phyloP scores from a whole-genome alignment of 1,140 invertebrate species.

The Drosophila cardini region DNA sequence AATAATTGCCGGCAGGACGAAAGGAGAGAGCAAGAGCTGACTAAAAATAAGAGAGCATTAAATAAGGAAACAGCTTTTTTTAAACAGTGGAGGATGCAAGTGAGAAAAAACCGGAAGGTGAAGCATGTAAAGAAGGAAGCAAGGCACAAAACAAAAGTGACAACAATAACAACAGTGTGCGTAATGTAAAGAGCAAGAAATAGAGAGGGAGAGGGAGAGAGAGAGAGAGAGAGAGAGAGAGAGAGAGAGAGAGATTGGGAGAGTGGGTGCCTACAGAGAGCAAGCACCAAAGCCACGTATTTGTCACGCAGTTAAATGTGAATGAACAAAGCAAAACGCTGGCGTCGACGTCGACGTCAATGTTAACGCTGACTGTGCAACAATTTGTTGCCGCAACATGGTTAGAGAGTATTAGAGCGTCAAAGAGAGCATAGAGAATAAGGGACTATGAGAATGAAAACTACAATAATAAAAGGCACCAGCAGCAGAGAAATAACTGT shows the following conservation, averaged over 20 bases:
- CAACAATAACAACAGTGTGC: slow-evolving; percentile 45
- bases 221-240: not conserved
- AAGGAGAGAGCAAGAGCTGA: not conserved
- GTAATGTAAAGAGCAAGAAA: not conserved
- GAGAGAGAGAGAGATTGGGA: not conserved
- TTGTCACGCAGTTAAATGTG: slow-evolving; percentile 48
- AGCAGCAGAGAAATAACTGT: slow-evolving; percentile 13
- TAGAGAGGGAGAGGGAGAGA: not conserved
- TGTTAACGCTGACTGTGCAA: slow-evolving; percentile 57
- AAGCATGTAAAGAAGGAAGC: slow-evolving; percentile 15
- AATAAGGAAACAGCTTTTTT: not conserved
- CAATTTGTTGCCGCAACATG: slow-evolving; percentile 73
- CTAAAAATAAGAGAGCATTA: not conserved
- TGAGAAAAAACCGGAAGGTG: slow-evolving; percentile 49
- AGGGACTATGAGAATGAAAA: not conserved
- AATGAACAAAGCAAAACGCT: slow-evolving; percentile 57
- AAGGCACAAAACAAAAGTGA: slow-evolving; percentile 23
- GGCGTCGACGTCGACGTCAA: not conserved
- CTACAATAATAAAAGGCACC: not conserved
- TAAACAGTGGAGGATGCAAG: slow-evolving; percentile 3
- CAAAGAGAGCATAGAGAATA: not conserved
- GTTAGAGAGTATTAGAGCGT: slow-evolving; percentile 9
- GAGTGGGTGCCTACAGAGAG: not conserved
- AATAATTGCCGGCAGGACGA: slow-evolving; percentile 28
- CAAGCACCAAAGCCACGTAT: slow-evolving; percentile 12